Evolutionary conservation across 2,888 invertebrate species (phyloP), one percentile per base, ranked within the genome.

Genomic region (Antheraea assamensis): DNA sequence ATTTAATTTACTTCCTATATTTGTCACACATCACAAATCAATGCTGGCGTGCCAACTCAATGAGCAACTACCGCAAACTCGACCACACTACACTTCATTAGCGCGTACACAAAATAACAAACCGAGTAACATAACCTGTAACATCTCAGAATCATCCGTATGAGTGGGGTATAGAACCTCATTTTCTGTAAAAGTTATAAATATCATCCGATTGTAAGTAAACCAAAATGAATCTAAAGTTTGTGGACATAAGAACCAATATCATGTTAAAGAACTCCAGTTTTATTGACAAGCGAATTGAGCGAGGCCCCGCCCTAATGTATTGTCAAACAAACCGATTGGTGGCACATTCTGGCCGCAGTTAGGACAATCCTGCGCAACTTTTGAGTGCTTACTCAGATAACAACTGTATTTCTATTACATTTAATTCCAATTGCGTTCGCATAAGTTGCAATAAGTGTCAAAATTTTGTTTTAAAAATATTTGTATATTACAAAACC

Each of bases 51-150:
- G 92, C 90, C 92, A 89, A 88, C 93, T 88, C 92, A 87, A 88
- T 90, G 94, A 92, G 88, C 89, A 90, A 90, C 93, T 90, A 91
- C 90, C 89, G 89, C 92, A 89, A 93, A 94, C 94, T 93, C 92
- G 86, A 85, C 87, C 88, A 85, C 87, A 88, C 90, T 88, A 90
- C 88, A 86, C 90, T 88, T 92, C 93, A 93, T 92, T 92, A 93
- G 88, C 91, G 90, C 89, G 86, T 90, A 88, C 85, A 92, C 91
- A 91, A 90, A 90, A 90, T 85, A 89, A 89, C 88, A 89, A 88
- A 88, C 87, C 90, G 86, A 87, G 86, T 85, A 85, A 80, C 80
- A 78, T 75, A 64, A 72, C 42, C 55, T 70, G 27, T 21, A 75
- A n/a, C 81, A 82, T 73, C 76, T 79, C 74, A 91, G 77, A 85